Evolutionary conservation across 2,113 vertebrate genomes (phyloP).

Genomic region (Aphyosemion australe): DNA sequence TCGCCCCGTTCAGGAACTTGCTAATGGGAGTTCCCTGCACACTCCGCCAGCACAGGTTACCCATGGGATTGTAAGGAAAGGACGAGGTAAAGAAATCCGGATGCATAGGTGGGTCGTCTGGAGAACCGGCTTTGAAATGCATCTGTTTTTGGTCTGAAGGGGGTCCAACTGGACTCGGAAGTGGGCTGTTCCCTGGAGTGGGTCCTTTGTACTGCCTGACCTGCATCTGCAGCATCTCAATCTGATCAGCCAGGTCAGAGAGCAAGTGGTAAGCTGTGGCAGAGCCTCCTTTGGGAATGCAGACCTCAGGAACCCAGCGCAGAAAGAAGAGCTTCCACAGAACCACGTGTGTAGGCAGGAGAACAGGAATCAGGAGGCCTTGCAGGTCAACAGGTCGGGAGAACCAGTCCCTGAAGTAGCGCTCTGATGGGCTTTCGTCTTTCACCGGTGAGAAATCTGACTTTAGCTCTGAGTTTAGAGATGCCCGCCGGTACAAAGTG

Average conservation of each 20-base stretch:
- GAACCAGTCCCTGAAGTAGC: slow-evolving; percentile 86
- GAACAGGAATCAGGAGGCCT: slow-evolving; percentile 83
- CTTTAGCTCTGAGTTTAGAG: slow-evolving; percentile 82
- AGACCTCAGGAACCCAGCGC: slow-evolving; percentile 94
- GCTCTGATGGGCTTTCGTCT: slow-evolving; percentile 79
- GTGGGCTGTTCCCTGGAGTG: slow-evolving; percentile 55
- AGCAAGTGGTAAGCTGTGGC: slow-evolving; percentile 86
- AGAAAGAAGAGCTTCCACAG: slow-evolving; percentile 97
- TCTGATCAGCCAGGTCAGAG: slow-evolving; percentile 89
- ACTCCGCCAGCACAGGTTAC: slow-evolving; percentile 90
- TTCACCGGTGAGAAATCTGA: slow-evolving; percentile 75
- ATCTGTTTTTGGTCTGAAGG: slow-evolving; percentile 83
- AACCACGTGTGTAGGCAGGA: slow-evolving; percentile 84
- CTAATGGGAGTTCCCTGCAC: slow-evolving; percentile 91
- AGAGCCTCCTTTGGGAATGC: slow-evolving; percentile 86
- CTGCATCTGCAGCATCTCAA: slow-evolving; percentile 84
- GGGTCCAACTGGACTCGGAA: slow-evolving; percentile 51
- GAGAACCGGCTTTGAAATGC: slow-evolving; percentile 84
- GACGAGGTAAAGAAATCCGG: slow-evolving; percentile 92
- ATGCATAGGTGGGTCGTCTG: slow-evolving; percentile 56
- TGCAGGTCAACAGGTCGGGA: slow-evolving; percentile 86
- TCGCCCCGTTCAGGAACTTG: slow-evolving; percentile 95
- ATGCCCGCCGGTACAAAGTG: slow-evolving; percentile 83
- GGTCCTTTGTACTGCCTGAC: slow-evolving; percentile 82
- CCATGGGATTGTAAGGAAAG: slow-evolving; percentile 92